These are phyloP conservation scores for Agrochola macilenta DNA, from an alignment of 2,888 invertebrate species.

Conservation along the genomic window DNA sequence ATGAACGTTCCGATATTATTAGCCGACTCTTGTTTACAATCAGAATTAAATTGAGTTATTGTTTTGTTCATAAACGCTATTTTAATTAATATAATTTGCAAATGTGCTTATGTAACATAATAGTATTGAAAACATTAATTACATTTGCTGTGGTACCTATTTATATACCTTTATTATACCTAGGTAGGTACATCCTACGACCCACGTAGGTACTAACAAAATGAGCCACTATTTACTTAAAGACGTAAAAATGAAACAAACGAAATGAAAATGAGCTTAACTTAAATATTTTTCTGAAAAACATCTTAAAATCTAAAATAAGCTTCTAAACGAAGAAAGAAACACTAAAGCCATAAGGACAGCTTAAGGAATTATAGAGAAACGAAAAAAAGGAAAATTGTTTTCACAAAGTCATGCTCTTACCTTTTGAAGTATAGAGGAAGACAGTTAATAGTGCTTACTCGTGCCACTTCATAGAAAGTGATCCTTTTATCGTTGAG, in stretches of 20 bases:
- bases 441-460: constrained; percentile 55
- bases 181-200: background rate
- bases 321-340: constrained; percentile 29
- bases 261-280: constrained; percentile 1
- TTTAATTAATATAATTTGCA: constrained; percentile 18
- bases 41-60: constrained; percentile 53
- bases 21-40: constrained; percentile 49
- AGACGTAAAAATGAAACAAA: constrained; percentile 12
- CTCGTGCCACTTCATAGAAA: constrained; percentile 56
- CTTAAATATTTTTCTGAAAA: constrained; percentile 36
- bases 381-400: constrained; percentile 47
- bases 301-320: constrained; percentile 38
- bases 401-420: constrained; percentile 52
- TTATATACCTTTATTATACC: background rate
- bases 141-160: background rate
- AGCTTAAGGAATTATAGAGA: constrained; percentile 47
- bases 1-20: constrained; percentile 46
- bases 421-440: constrained; percentile 58
- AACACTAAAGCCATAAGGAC: constrained; percentile 37
- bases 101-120: constrained; percentile 18
- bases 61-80: constrained; percentile 30
- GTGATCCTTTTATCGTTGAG: constrained; percentile 52
- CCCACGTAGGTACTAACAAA: background rate
- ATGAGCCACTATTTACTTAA: background rate
- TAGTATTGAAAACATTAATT: constrained; percentile 10